A percentile compares a stretch with the other conserved stretches of the same genome.
Conservation (phyloP, 2,113 vertebrate genomes). For the Aegotheles bennettii region DNA sequence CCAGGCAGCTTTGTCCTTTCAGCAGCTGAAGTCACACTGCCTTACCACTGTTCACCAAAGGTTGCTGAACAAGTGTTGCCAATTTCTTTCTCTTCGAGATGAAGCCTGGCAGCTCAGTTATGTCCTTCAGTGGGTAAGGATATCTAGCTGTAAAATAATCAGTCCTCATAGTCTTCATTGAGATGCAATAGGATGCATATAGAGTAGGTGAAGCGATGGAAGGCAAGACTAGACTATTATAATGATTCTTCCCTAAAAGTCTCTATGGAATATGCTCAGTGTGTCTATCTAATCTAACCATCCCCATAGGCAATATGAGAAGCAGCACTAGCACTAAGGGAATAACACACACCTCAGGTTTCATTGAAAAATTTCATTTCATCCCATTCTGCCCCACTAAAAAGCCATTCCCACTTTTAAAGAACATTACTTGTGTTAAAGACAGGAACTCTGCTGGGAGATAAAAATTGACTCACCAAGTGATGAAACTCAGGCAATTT, state of each 20-base stretch:
- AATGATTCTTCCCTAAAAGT: not conserved
- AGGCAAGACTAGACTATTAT: not conserved
- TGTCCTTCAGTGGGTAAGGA: not conserved
- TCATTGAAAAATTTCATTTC: not conserved
- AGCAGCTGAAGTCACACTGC: not conserved
- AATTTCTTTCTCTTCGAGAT: slow-evolving; percentile 21
- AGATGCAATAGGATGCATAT: not conserved
- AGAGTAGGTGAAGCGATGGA: not conserved
- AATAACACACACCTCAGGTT: not conserved
- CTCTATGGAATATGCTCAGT: not conserved
- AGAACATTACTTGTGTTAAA: not conserved
- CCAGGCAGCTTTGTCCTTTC: slow-evolving; percentile 35
- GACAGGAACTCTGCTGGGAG: not conserved
- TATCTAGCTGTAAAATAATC: not conserved
- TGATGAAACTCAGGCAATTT: not conserved
- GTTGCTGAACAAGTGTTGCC: not conserved
- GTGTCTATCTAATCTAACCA: not conserved
- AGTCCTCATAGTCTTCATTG: not conserved
- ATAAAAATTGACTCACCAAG: not conserved
- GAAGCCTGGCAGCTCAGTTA: slow-evolving; percentile 1
- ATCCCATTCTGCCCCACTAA: not conserved
- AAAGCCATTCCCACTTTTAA: not conserved
- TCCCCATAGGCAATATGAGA: not conserved
- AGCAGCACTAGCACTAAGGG: not conserved
- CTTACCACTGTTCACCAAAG: not conserved